phyloP scores from a whole-genome alignment of 2,113 vertebrate genomes.

The Hippocampus comes region DNA sequence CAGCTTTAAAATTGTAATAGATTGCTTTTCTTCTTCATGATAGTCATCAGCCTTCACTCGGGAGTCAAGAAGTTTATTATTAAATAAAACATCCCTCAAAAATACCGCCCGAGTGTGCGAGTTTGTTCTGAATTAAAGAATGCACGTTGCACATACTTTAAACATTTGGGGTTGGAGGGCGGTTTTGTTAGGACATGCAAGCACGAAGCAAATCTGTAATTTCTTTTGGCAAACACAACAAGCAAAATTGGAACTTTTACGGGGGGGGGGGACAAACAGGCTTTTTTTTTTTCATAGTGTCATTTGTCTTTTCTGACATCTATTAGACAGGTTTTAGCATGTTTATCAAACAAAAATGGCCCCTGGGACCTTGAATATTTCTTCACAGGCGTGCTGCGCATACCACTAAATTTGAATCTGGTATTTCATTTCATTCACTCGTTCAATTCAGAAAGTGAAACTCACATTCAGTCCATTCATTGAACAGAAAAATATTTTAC shows the following conservation, averaged over 20 bases:
- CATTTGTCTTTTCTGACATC: not conserved
- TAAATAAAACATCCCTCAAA: constrained; percentile 22
- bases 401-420: too few relatives aligned
- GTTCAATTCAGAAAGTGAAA: too few relatives aligned
- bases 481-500: too few relatives aligned
- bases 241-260: not conserved
- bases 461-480: too few relatives aligned
- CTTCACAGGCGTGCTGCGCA: not conserved
- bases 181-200: not conserved
- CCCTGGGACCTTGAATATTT: not conserved
- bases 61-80: constrained; percentile 37
- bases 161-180: not conserved
- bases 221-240: constrained; percentile 1
- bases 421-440: too few relatives aligned
- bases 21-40: constrained; percentile 20
- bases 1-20: not conserved
- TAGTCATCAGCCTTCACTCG: constrained; percentile 16
- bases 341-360: not conserved
- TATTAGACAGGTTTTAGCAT: not conserved
- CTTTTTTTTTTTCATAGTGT: not conserved
- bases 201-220: not conserved
- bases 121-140: constrained; percentile 4
- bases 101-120: not conserved
- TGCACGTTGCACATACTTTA: not conserved
- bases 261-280: not conserved